These are phyloP conservation scores for Cochlearius cochlearius DNA, from an alignment of 2,113 vertebrate genomes.

Conservation along the genomic window DNA sequence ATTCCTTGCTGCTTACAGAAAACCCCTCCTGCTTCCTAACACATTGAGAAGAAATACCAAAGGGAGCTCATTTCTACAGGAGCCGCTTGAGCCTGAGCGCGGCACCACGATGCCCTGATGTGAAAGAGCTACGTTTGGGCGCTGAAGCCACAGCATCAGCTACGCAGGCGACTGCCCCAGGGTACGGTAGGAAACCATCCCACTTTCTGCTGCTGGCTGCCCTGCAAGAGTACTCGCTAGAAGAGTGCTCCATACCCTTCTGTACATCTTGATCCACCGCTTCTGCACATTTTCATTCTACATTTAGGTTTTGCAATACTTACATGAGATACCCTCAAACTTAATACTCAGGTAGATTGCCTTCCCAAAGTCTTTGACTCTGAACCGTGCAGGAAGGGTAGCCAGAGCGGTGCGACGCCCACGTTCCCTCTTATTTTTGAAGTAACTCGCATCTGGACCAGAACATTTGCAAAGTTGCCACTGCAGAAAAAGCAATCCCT, in stretches of 20 bases:
- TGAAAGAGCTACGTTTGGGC: background rate
- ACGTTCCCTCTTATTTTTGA: background rate
- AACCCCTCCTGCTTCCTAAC: background rate
- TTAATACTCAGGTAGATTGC: background rate
- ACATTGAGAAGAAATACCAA: background rate
- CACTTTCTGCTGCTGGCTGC: background rate
- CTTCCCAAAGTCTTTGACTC: background rate
- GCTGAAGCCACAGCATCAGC: background rate
- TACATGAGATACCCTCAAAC: background rate
- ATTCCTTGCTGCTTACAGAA: background rate
- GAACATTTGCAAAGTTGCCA: background rate
- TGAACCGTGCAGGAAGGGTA: no score
- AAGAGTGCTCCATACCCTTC: background rate
- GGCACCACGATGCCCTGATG: background rate
- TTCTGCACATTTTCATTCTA: background rate
- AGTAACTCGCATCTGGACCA: background rate
- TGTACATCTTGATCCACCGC: background rate
- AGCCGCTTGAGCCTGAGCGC: background rate
- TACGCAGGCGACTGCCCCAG: no score
- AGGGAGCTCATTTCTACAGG: background rate
- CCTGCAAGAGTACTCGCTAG: background rate
- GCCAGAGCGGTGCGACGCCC: no score
- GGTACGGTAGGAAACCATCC: fast-evolving
- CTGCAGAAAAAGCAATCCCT: background rate
- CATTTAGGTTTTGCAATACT: background rate